Conservation (phyloP, 2,888 invertebrate species). For the Macrosoma leucophasiata region DNA sequence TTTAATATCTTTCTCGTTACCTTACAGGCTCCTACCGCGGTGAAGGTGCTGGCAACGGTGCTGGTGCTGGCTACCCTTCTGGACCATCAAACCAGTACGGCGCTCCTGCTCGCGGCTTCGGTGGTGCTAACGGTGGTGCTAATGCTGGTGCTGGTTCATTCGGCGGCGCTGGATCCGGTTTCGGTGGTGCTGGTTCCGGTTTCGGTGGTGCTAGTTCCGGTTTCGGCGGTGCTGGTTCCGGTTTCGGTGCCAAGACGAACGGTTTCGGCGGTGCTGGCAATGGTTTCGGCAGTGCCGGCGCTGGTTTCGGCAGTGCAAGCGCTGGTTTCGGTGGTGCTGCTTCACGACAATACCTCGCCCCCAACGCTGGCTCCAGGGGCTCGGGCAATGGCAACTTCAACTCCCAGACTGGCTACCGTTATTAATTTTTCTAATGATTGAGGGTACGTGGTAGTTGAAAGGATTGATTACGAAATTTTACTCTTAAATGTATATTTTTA, state of each 20-base stretch:
- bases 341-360: slow-evolving; percentile 63
- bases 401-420: slow-evolving; percentile 61
- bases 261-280: slow-evolving; percentile 16
- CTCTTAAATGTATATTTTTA: too few species aligned
- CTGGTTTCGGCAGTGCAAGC: slow-evolving; percentile 19
- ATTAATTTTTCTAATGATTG: slow-evolving; percentile 44
- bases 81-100: slow-evolving; percentile 29
- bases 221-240: slow-evolving; percentile 16
- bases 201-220: slow-evolving; percentile 18
- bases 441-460: slow-evolving; percentile 12
- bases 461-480: too few species aligned
- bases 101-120: slow-evolving; percentile 32
- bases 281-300: slow-evolving; percentile 24
- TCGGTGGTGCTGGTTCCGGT: slow-evolving; percentile 16
- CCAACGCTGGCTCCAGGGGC: slow-evolving; percentile 52
- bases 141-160: slow-evolving; percentile 21
- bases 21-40: slow-evolving; percentile 62
- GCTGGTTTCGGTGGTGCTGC: slow-evolving; percentile 41
- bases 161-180: slow-evolving; percentile 18
- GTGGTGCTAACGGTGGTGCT: slow-evolving; percentile 28
- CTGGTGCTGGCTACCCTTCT: slow-evolving; percentile 31
- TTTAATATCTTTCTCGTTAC: slow-evolving; percentile 5
- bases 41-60: slow-evolving; percentile 47
- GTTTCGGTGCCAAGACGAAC: slow-evolving; percentile 27
- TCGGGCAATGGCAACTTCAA: slow-evolving; percentile 65